Evolutionary conservation across 2,888 invertebrate genomes (phyloP).

Genomic region (Clepsis dumicolana): DNA sequence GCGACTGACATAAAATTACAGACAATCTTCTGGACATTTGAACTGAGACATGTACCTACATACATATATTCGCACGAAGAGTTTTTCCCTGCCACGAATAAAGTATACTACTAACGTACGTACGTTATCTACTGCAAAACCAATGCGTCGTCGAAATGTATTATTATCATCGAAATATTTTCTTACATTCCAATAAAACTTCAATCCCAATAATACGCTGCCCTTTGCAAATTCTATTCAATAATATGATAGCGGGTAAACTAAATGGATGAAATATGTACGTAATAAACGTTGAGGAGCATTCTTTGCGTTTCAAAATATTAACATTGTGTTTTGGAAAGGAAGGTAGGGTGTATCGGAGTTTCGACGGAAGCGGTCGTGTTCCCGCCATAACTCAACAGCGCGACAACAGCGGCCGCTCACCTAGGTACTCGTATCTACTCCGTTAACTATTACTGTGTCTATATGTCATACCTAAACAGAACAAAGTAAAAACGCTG

Average conservation of each 20-base stretch:
- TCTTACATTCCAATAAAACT: background rate
- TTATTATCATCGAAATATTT: background rate
- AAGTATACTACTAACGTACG: too few relatives aligned
- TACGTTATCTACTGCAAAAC: background rate
- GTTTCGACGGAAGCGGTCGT: slow-evolving; percentile 65
- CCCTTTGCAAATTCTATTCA: slow-evolving; percentile 1
- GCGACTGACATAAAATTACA: too few relatives aligned
- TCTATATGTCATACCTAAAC: slow-evolving; percentile 25
- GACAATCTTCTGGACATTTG: too few relatives aligned
- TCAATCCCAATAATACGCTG: background rate
- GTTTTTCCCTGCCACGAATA: too few relatives aligned
- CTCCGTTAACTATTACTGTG: slow-evolving; percentile 41
- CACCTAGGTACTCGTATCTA: slow-evolving; percentile 48
- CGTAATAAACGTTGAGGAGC: slow-evolving; percentile 23
- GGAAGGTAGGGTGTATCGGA: slow-evolving; percentile 53
- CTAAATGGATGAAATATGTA: slow-evolving; percentile 13
- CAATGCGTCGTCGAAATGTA: background rate
- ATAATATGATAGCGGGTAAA: slow-evolving; percentile 12
- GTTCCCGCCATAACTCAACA: slow-evolving; percentile 71
- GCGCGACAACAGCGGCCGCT: slow-evolving; percentile 60
- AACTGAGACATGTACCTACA: too few relatives aligned
- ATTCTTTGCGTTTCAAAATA: slow-evolving; percentile 44
- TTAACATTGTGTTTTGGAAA: slow-evolving; percentile 48
- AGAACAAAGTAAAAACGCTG: slow-evolving; percentile 33
- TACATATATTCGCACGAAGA: too few relatives aligned